These are phyloP conservation scores for Drosophila pegasa DNA, from an alignment of 2,888 invertebrate genomes.

Conservation along the genomic window DNA sequence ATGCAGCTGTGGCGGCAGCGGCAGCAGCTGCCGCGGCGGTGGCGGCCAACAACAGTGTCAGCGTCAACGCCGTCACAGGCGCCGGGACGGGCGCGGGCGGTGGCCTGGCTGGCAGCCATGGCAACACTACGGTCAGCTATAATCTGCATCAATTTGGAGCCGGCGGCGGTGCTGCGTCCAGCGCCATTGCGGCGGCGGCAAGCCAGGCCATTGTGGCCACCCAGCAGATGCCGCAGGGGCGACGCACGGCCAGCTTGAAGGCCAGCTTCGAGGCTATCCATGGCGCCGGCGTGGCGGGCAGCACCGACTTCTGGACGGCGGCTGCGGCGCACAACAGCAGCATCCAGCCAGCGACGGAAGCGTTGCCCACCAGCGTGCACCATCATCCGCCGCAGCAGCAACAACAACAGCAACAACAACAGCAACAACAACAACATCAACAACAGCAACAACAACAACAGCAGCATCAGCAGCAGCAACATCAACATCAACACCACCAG, in stretches of 20 bases:
- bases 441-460: slow-evolving; percentile 16
- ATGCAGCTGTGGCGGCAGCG: slow-evolving; percentile 12
- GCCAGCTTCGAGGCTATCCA: slow-evolving; percentile 97
- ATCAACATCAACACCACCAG: slow-evolving; percentile 46
- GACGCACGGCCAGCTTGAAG: slow-evolving; percentile 96
- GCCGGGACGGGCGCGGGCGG: slow-evolving; percentile 8
- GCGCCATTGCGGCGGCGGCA: slow-evolving; percentile 96
- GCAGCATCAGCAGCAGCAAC: slow-evolving; percentile 43
- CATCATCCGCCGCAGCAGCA: slow-evolving; percentile 76
- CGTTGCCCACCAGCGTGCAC: slow-evolving; percentile 85
- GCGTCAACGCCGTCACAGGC: slow-evolving; percentile 8
- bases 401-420: slow-evolving; percentile 84
- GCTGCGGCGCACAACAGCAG: slow-evolving; percentile 89
- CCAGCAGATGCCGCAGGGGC: slow-evolving; percentile 97
- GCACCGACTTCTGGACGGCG: slow-evolving; percentile 87
- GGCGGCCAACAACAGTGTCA: slow-evolving; percentile 19
- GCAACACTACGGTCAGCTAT: slow-evolving; percentile 86
- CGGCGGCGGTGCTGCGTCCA: slow-evolving; percentile 89
- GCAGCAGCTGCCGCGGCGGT: slow-evolving; percentile 18
- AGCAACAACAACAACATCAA: slow-evolving; percentile 73
- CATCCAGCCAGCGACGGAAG: slow-evolving; percentile 85
- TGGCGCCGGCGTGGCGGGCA: slow-evolving; percentile 88
- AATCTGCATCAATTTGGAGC: slow-evolving; percentile 92
- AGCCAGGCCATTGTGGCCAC: slow-evolving; percentile 98
- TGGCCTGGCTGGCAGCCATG: slow-evolving; percentile 19